Evolutionary conservation across 2,888 invertebrate genomes (phyloP).

Genomic region (Helobdella robusta): DNA sequence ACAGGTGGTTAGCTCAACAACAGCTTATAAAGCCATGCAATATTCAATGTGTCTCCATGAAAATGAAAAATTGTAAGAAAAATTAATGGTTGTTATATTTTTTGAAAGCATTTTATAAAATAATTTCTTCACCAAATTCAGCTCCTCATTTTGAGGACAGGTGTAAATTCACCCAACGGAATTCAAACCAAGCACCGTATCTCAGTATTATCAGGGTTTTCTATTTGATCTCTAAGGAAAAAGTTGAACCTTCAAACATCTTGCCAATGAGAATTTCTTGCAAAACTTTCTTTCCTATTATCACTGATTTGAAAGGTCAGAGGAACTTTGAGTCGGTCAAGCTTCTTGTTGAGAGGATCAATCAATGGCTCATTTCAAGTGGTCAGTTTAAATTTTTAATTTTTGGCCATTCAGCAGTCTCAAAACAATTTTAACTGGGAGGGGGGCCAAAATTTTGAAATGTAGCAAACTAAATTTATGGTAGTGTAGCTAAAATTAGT

Average conservation of each 20-base stretch:
- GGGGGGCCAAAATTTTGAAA: no score
- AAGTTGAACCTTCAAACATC: no score
- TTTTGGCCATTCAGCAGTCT: not conserved
- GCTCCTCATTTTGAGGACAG: conserved; percentile 30
- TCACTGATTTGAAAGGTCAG: not conserved
- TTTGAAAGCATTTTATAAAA: not conserved
- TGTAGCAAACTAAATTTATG: no score
- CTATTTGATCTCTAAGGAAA: not conserved
- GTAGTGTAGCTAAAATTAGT: no score
- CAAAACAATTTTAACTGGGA: no score
- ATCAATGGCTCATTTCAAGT: conserved; percentile 32
- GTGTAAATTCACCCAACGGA: conserved; percentile 31
- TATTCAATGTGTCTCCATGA: conserved; percentile 29
- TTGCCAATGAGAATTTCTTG: not conserved
- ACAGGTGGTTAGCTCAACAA: conserved; percentile 32
- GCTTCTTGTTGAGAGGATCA: conserved; percentile 32
- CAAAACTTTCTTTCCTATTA: conserved; percentile 26
- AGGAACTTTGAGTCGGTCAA: conserved; percentile 28
- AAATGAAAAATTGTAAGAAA: conserved; percentile 30
- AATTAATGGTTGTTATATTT: not conserved
- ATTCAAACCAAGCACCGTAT: conserved; percentile 29
- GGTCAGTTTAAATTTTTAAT: conserved; percentile 21
- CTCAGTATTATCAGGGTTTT: conserved; percentile 29
- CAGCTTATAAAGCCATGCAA: conserved; percentile 30
- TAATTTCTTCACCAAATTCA: not conserved